These are phyloP conservation scores for Leptinotarsa rubiginosa DNA, from an alignment of 2,888 invertebrate genomes.

Conservation along the genomic window DNA sequence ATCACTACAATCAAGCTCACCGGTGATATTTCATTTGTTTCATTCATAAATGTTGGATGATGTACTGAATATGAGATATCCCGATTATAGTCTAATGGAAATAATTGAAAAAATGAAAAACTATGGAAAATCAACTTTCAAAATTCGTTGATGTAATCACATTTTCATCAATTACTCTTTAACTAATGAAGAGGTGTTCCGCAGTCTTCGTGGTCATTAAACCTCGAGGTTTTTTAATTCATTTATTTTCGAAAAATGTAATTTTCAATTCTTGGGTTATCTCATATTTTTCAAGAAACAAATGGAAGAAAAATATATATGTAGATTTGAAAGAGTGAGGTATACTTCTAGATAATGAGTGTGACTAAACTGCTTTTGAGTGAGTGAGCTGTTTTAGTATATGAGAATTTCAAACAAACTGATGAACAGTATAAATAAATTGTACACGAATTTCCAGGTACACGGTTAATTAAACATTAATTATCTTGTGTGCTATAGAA, in stretches of 20 bases:
- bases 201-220: no score
- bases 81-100: neutral
- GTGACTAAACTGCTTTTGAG: conserved; percentile 26
- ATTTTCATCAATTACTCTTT: neutral
- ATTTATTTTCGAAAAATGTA: neutral
- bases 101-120: neutral
- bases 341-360: conserved; percentile 11
- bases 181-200: neutral
- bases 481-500: conserved; percentile 40
- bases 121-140: neutral
- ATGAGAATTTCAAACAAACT: conserved; percentile 46
- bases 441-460: conserved; percentile 44
- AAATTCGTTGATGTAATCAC: neutral
- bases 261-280: neutral
- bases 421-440: conserved; percentile 56
- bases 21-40: conserved; percentile 2
- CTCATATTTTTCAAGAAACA: neutral
- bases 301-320: conserved; percentile 10
- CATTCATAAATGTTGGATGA: neutral
- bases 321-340: conserved; percentile 6
- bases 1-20: conserved; percentile 34
- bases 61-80: neutral
- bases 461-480: conserved; percentile 39
- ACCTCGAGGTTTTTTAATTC: no score
- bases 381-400: conserved; percentile 32